Base-by-base conservation (phyloP, 2,113 vertebrate species). In the Pogona vitticeps region DNA sequence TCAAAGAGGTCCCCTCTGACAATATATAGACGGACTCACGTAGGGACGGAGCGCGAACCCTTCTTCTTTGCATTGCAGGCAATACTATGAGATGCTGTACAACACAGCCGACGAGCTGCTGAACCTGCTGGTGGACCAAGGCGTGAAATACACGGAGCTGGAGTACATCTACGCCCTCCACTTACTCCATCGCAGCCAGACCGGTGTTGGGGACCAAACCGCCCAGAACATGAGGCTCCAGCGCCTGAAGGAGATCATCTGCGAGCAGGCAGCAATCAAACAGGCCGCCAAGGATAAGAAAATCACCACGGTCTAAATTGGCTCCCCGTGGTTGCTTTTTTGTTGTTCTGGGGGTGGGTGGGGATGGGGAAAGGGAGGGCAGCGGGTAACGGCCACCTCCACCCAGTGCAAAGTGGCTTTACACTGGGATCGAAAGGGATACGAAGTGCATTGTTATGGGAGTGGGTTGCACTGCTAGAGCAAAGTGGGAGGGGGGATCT, bases 251-350 rank as follows among this genome's bases (percentile, higher is more conserved):
- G 99, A 99, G 97, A 99, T 99, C 96, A 98, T 99, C 93, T 99
- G 99, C 0, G 98, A 99, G 94, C 98, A 99, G 93, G 98, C 98
- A 0, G 98, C 98, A 90, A 99, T 99, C 95, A 99, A 99, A 87
- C 99, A 99, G 92, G 98, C 98, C 95, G 98, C 97, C 95, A 99
- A 99, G 94, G 99, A 99, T 95, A 99, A 99, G 97, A 99, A 99
- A 85, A 99, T 99, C 95, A 99, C 99, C 31, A 99, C 98, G 0
- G 99, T 99, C 79, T 99, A 93, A 96, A 2, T 31, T 33, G 6
- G 17, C 0, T 0, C 1, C 0, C 2, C n/a, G 26, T 7, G 21
- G 5, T 23, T n/a, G n/a, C n/a, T n/a, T n/a, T n/a, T n/a, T n/a
- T n/a, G n/a, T n/a, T n/a, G n/a, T n/a, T n/a, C n/a, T n/a, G n/a